These are phyloP conservation scores for Labroides dimidiatus DNA, from an alignment of 2,797 vertebrate species.

Conservation along the genomic window DNA sequence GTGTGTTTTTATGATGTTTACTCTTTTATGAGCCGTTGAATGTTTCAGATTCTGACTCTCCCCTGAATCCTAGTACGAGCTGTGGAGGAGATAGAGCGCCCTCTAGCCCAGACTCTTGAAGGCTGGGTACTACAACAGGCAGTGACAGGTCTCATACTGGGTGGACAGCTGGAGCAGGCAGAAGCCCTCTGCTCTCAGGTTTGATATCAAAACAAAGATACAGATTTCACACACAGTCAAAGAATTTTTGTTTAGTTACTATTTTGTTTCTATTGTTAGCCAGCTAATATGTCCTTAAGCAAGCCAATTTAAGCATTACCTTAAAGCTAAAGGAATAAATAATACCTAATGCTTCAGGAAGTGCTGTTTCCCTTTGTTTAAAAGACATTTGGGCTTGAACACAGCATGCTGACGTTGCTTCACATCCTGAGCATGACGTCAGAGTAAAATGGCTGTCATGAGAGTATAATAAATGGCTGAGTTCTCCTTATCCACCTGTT, in stretches of 20 bases:
- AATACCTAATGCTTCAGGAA: too few species aligned
- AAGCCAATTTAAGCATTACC: too few species aligned
- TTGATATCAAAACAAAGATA: slow-evolving; percentile 25
- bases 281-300: too few species aligned
- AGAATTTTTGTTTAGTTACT: neutral
- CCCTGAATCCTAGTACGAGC: slow-evolving; percentile 81
- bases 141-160: slow-evolving; percentile 87
- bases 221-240: neutral
- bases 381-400: too few species aligned
- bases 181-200: slow-evolving; percentile 95
- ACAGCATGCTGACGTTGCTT: neutral
- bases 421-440: neutral
- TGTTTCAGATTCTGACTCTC: slow-evolving; percentile 3
- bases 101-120: slow-evolving; percentile 85
- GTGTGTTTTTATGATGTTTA: neutral
- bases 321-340: too few species aligned
- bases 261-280: neutral
- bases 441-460: neutral
- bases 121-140: slow-evolving; percentile 93
- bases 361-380: too few species aligned
- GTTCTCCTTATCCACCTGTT: neutral
- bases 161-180: slow-evolving; percentile 88
- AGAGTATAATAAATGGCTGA: neutral
- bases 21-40: neutral
- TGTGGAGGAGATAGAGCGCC: slow-evolving; percentile 79